A percentile compares a stretch with the other conserved stretches of the same genome.
Conservation (phyloP, 2,113 vertebrate species). For the Hyperopisus bebe region DNA sequence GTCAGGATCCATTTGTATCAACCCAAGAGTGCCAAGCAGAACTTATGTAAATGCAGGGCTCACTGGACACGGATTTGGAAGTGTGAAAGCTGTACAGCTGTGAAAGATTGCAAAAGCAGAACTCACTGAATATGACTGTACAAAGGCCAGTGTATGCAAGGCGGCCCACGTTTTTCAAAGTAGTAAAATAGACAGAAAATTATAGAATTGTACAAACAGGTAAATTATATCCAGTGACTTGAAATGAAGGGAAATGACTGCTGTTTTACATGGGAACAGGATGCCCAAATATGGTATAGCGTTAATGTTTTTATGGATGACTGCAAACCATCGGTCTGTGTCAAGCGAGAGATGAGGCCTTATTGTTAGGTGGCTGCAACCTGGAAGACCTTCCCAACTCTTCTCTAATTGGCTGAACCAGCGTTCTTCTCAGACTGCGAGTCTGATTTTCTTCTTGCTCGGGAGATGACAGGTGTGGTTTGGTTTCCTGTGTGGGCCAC, state of each 20-base stretch:
- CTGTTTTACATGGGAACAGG: neutral
- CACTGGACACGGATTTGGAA: neutral
- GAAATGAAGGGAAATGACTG: neutral
- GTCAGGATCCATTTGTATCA: neutral
- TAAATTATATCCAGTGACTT: neutral
- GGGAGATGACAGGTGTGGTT: neutral
- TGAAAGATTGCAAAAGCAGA: neutral
- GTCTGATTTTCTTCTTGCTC: neutral
- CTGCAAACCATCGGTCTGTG: neutral
- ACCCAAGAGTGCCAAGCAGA: neutral
- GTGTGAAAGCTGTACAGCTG: neutral
- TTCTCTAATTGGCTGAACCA: neutral
- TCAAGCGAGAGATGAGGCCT: neutral
- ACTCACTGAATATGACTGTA: neutral
- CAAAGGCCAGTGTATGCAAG: neutral
- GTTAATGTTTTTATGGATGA: neutral
- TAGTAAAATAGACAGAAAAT: neutral
- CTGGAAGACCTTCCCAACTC: neutral
- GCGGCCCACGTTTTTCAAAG: neutral
- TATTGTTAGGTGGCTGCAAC: neutral
- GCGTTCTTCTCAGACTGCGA: neutral
- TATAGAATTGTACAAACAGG: neutral
- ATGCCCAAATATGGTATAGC: neutral
- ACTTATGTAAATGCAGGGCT: neutral
- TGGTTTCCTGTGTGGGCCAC: slow-evolving; percentile 24